Evolutionary conservation across 2,797 vertebrate species (phyloP), one percentile per base, ranked within the genome.

Genomic region (Enteromius thamalakanensis): DNA sequence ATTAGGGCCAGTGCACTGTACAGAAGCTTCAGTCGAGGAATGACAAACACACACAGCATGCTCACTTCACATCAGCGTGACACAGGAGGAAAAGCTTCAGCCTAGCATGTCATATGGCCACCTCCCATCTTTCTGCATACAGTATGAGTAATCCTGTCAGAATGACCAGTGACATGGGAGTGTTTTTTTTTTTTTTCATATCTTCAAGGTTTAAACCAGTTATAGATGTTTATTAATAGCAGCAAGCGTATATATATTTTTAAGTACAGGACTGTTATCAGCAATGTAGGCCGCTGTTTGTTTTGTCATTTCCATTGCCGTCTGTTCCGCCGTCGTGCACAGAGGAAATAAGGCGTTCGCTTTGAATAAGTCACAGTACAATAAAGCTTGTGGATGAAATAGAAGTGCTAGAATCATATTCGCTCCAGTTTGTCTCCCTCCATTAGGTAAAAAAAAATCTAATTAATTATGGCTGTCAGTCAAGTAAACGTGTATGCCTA

Each of bases 141-240:
- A n/a, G n/a, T n/a, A n/a, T 1, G 32, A 75, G 10, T 79, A 26
- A 62, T 79, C 34, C 65, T 23, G 26, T 74, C 65, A 86, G 42
- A 65, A 49, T 67, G 65, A 70, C 82, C 64, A 34, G 49, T 77
- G 72, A 62, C 32, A n/a, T 29, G 6, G 55, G 51, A 34, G 67
- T 78, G 37, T 65, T 12, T 68, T 26, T 26, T 11, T 53, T 37
- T 37, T 6, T 37, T 37, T 37, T 55, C 40, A 3, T 26, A 69
- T 82, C 45, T 68, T 17, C 17, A 32, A 37, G 62, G 80, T 72
- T 32, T 45, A 45, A 79, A 74, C 8, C 37, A 49, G 74, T 37
- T n/a, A 40, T 40, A 62, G 47, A 23, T 62, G 23, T 72, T 76
- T 86, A 85, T 87, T 80, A 83, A 86, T 84, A 86, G 80, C 55